phyloP scores from a whole-genome alignment of 2,797 vertebrate genomes.

The Sphenodon punctatus region DNA sequence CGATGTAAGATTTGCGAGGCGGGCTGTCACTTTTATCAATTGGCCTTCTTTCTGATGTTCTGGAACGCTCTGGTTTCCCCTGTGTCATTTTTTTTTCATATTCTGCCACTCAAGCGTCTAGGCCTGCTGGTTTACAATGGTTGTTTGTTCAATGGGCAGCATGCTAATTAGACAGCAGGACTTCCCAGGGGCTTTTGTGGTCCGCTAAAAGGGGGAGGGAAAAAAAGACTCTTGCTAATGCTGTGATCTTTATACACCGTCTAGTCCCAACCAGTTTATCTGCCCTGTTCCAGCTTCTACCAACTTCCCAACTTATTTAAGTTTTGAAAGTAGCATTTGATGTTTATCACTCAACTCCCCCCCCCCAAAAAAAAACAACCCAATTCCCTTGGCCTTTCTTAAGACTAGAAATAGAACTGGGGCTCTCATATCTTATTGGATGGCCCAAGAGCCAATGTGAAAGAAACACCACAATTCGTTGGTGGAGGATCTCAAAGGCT shows the following conservation, averaged over 20 bases:
- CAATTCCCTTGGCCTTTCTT: background rate
- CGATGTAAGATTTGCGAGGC: background rate
- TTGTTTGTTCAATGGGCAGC: background rate
- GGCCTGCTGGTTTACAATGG: background rate
- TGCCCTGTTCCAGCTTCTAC: background rate
- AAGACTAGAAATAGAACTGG: background rate
- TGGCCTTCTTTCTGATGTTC: background rate
- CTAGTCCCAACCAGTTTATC: background rate
- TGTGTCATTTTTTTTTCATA: background rate
- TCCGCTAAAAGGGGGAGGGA: background rate
- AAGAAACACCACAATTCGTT: background rate
- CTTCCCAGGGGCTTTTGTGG: background rate
- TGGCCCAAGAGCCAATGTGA: background rate
- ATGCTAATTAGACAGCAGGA: background rate
- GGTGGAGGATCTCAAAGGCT: background rate
- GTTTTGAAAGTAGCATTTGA: background rate
- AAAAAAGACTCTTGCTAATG: background rate
- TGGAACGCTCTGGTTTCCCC: background rate
- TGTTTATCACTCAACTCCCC: background rate
- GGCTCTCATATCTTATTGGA: background rate
- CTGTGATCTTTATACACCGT: background rate
- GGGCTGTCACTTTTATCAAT: background rate
- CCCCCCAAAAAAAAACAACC: background rate
- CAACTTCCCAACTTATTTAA: background rate
- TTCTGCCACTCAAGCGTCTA: conserved; percentile 8